Base-by-base conservation (phyloP, 2,888 invertebrate species). In the Unio delphinus region DNA sequence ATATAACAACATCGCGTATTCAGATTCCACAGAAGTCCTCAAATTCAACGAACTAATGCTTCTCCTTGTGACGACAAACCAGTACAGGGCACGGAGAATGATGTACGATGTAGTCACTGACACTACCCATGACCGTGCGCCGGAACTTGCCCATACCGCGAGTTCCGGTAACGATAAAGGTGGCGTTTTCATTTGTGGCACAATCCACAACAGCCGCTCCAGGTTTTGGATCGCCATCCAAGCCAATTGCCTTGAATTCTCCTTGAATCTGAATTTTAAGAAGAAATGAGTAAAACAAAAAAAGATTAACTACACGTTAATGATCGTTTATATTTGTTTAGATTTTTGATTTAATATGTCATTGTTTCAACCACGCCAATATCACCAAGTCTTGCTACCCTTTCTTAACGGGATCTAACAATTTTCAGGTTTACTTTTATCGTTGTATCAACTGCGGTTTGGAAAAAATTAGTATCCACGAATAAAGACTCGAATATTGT, bases 31-130 rank as follows among this genome's bases (percentile, higher is more conserved):
- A 2, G 11, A 45, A 15, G 45, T 45, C 45, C 45, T 45, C 45
- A 45, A 15, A 45, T 45, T 45, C 45, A 45, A 45, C 11, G 45
- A 11, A 45, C 45, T 45, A 45, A 45, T 67, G 55, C 55, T 75
- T 67, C 57, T 73, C 75, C 55, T 76, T 73, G 59, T 79, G 74
- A 54, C 79, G 65, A 60, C 75, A 74, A 28, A 83, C 81, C 26
- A 83, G 67, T 18, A 83, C 83, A 0, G 83, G 83, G 15, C 80
- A 79, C 11, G 81, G 81, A 8, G 81, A 78, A 65, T 83, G 83
- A 64, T 83, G 83, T 18, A 83, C 76, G 45, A 83, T 79, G 69
- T 80, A 83, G 65, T 83, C 83, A 66, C 83, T 81, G 59, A 83
- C 83, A 66, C 80, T 81, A 11, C 83, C 81, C 78, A 83, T 79